Conservation (phyloP, 2,797 vertebrate genomes). For the Nothura maculosa region DNA sequence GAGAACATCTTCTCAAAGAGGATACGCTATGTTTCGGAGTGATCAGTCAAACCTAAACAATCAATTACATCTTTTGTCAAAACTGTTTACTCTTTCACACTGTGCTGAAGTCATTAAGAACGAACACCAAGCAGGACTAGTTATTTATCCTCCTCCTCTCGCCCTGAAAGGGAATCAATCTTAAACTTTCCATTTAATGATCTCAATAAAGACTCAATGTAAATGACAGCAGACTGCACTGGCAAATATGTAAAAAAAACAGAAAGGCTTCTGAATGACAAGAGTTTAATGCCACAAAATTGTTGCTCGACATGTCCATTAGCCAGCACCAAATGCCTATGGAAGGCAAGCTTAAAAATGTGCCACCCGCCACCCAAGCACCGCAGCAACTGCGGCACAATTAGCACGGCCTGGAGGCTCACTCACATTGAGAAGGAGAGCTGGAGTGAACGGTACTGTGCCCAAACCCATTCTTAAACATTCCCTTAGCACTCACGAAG, state of each 20-base stretch:
- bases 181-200: conserved; percentile 80
- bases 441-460: background rate
- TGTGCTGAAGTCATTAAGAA: conserved; percentile 81
- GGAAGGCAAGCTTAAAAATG: conserved; percentile 44
- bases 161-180: conserved; percentile 82
- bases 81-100: conserved; percentile 85
- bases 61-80: conserved; percentile 83
- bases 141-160: conserved; percentile 82
- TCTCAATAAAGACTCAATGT: conserved; percentile 71
- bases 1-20: conserved; percentile 65
- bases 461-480: conserved; percentile 40
- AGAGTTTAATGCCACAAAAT: conserved; percentile 53
- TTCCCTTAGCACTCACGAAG: background rate
- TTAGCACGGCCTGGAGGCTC: conserved; percentile 17
- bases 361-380: background rate
- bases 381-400: background rate
- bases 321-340: conserved; percentile 16
- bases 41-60: conserved; percentile 80
- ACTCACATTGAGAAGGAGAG: conserved; percentile 1
- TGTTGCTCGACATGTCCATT: background rate
- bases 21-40: conserved; percentile 74
- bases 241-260: conserved; percentile 62
- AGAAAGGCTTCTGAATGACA: conserved; percentile 41
- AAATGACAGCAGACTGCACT: conserved; percentile 57
- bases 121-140: conserved; percentile 62